A percentile compares a stretch with the other conserved stretches of the same genome.
Evolutionary conservation across 2,888 invertebrate species (phyloP).

Genomic region (Amblyjoppa fuscipennis): DNA sequence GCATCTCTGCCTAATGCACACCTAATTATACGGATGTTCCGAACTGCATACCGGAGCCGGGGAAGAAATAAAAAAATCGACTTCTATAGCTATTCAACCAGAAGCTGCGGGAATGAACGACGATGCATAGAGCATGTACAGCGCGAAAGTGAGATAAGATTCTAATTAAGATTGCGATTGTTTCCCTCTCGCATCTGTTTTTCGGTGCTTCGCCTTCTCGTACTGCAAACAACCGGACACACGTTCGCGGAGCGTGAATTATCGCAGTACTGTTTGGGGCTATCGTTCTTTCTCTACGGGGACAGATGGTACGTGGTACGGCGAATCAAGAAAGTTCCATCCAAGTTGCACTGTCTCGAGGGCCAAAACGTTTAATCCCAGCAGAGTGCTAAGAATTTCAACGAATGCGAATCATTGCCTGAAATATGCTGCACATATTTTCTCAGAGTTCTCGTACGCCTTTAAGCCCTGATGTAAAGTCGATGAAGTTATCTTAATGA

Average conservation of each 20-base stretch:
- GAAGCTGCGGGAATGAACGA: slow-evolving; percentile 35
- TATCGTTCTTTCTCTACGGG: slow-evolving; percentile 8
- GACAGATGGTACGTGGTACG: slow-evolving; percentile 21
- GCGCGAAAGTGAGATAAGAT: slow-evolving; percentile 65
- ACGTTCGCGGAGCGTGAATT: slow-evolving; percentile 22
- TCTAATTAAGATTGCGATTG: slow-evolving; percentile 71
- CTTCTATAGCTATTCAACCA: slow-evolving; percentile 31
- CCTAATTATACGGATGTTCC: slow-evolving; percentile 66
- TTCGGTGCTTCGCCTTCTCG: slow-evolving; percentile 38
- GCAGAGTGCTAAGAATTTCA: background rate
- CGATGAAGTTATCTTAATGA: background rate
- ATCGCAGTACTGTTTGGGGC: slow-evolving; percentile 25
- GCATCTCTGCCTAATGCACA: slow-evolving; percentile 63
- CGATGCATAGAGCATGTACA: slow-evolving; percentile 50
- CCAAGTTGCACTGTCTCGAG: background rate
- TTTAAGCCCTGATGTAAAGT: background rate
- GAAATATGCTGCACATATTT: background rate
- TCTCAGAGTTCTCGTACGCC: background rate
- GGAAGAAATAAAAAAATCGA: slow-evolving; percentile 45
- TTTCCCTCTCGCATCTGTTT: slow-evolving; percentile 63
- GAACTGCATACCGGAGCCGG: slow-evolving; percentile 16
- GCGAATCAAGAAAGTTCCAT: background rate
- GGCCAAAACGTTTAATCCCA: background rate
- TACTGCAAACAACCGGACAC: slow-evolving; percentile 23
- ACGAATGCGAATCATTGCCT: background rate